These are phyloP conservation scores for Drosophila novamexicana DNA, from an alignment of 1,140 invertebrate genomes.

Conservation along the genomic window DNA sequence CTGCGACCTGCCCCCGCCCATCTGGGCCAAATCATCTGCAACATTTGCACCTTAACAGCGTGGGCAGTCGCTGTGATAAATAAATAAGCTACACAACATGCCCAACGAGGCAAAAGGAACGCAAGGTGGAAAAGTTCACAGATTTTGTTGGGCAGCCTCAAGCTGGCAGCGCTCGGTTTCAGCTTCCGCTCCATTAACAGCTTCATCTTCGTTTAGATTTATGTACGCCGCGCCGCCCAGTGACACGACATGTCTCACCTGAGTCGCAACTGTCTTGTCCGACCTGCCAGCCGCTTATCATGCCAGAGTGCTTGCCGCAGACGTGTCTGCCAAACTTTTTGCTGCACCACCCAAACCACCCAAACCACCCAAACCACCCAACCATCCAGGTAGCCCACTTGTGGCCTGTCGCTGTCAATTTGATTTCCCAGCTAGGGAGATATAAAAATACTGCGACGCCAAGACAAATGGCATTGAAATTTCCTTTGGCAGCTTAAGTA, in stretches of 20 bases:
- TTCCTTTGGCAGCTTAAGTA: conserved; percentile 69
- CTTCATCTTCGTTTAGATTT: conserved; percentile 47
- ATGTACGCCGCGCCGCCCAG: conserved; percentile 35
- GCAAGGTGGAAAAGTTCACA: background rate
- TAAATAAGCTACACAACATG: conserved; percentile 25
- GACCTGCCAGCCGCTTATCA: conserved; percentile 25
- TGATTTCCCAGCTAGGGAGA: conserved; percentile 47
- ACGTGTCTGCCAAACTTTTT: conserved; percentile 33
- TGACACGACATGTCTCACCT: conserved; percentile 48
- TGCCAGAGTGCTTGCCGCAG: conserved; percentile 46
- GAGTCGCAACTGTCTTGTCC: conserved; percentile 17
- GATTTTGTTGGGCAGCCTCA: conserved; percentile 16
- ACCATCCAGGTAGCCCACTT: conserved; percentile 43
- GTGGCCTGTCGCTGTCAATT: conserved; percentile 76
- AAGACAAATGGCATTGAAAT: conserved; percentile 57
- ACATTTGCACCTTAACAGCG: conserved; percentile 22
- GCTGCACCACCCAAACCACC: too few species aligned
- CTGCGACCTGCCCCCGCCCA: background rate
- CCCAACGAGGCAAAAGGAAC: background rate
- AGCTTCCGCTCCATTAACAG: background rate
- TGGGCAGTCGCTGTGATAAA: conserved; percentile 21
- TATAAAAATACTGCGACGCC: conserved; percentile 18
- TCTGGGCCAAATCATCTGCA: conserved; percentile 19
- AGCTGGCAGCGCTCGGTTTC: background rate
- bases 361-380: background rate